Evolutionary conservation across 2,888 invertebrate genomes (phyloP).

Genomic region (Crocallis elinguaria): DNA sequence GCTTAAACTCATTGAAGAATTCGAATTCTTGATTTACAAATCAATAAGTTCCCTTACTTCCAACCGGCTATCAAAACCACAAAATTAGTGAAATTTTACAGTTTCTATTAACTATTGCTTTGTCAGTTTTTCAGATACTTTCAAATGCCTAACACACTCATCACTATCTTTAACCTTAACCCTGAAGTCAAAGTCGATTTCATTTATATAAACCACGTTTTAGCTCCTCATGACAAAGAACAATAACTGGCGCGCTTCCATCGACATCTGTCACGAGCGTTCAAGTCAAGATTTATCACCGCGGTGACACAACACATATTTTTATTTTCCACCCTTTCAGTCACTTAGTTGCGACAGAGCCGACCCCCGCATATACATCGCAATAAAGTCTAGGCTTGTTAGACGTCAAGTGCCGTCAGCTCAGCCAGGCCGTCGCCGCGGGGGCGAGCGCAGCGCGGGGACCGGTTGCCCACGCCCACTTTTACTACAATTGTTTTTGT

Average conservation of each 20-base stretch:
- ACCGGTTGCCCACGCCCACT: too few species aligned
- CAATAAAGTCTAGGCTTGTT: conserved; percentile 41
- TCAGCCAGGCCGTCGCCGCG: conserved; percentile 7
- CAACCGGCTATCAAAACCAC: too few species aligned
- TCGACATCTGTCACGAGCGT: conserved; percentile 4
- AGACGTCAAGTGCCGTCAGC: conserved; percentile 34
- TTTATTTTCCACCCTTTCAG: conserved; percentile 16
- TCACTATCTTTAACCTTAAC: too few species aligned
- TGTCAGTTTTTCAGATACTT: too few species aligned
- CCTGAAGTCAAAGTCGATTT: background rate
- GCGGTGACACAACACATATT: conserved; percentile 7
- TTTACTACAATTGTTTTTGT: too few species aligned
- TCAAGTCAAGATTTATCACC: conserved; percentile 17
- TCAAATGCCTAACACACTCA: too few species aligned
- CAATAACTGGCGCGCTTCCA: background rate
- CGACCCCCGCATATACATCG: conserved; percentile 36
- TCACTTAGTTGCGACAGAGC: conserved; percentile 13
- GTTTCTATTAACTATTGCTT: too few species aligned
- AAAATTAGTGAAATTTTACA: too few species aligned
- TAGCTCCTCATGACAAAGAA: background rate
- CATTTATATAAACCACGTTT: background rate
- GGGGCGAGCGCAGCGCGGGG: background rate
- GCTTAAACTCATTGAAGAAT: too few species aligned
- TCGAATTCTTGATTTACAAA: too few species aligned
- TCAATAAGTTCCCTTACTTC: too few species aligned